phyloP scores from a whole-genome alignment of 2,113 vertebrate genomes.

The Equus przewalskii region DNA sequence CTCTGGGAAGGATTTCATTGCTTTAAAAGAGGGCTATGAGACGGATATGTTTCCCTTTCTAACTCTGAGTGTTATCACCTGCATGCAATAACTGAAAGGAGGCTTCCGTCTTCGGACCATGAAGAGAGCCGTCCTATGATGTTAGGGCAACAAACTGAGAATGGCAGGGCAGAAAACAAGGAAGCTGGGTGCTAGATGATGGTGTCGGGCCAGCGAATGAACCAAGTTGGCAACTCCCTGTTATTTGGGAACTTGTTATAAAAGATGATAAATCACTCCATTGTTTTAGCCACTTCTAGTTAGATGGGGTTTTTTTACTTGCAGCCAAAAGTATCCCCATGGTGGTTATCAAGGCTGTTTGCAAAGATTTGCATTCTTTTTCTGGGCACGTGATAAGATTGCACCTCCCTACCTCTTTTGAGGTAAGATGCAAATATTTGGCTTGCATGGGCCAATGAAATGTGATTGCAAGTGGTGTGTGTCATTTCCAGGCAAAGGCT shows the following conservation, averaged over 20 bases:
- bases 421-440: not conserved
- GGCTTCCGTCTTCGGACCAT: not conserved
- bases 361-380: not conserved
- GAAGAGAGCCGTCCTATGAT: not conserved
- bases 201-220: not conserved
- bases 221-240: not conserved
- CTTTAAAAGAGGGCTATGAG: not conserved
- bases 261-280: not conserved
- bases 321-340: not conserved
- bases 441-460: not conserved
- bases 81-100: not conserved
- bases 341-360: not conserved
- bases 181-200: not conserved
- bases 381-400: not conserved
- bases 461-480: not conserved
- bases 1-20: not conserved
- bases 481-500: not conserved
- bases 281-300: not conserved
- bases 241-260: not conserved
- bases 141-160: not conserved
- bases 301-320: not conserved
- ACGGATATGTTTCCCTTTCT: not conserved
- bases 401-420: not conserved
- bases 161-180: not conserved
- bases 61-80: not conserved